Evolutionary conservation across 1,140 invertebrate species (phyloP), one percentile per base, ranked within the genome.

Genomic region (Lineus longissimus): DNA sequence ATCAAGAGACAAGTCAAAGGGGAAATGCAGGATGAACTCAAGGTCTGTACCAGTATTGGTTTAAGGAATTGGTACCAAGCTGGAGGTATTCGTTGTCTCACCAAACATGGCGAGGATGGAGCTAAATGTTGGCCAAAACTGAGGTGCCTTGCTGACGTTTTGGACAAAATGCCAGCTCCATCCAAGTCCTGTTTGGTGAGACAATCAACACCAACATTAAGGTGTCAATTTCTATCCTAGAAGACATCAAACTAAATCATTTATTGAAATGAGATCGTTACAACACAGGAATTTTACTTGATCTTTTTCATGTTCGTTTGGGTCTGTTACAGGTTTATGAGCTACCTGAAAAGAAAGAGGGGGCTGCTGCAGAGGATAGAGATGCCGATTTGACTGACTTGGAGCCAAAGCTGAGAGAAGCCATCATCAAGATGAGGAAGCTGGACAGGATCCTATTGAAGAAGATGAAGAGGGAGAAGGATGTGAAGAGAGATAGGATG

Each of bases 361-460:
- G 36, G 11, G 41, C 55, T 2, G 59, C 63, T 13, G 57, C 55
- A 30, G 55, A 54, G 1, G 66, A 74, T 33, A 54, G 30, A 55
- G 61, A 61, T 0, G 56, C 69, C 23, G 65, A 65, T 23, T 40
- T 67, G 27, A 68, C 73, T 22, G 66, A 73, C 25, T 61, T 79
- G 23, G 77, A 79, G 25, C 79, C 78, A 2, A 70, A 73, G 43
- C 54, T 81, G 19, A 72, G 65, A 58, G 75, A 74, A 57, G 79
- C 76, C 23, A 71, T 76, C 30, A 62, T 76, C 17, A 78, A 80
- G 59, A 81, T 81, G 78, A 71, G 73, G 59, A 81, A 81, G 67
- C 65, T 78, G 15, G 79, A 81, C 63, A 72, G 71, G 64, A 77
- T 81, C 59, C 64, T 81, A 31, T 51, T 70, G n/a, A 76, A 77